Conservation (phyloP, 2,888 invertebrate species). For the Cosmia trapezina region DNA sequence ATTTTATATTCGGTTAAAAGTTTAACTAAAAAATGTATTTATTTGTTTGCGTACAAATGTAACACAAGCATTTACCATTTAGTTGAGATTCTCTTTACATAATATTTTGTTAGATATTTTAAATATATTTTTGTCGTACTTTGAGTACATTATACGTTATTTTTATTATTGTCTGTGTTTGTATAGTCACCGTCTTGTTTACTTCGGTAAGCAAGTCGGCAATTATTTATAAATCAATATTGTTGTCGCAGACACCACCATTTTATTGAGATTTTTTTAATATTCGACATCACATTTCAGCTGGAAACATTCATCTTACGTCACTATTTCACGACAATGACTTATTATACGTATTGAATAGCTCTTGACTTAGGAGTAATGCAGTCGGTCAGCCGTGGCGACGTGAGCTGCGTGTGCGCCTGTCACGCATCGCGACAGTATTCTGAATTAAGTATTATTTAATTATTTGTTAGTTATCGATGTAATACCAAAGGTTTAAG, state of each 20-base stretch:
- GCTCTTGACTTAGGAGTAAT: neutral
- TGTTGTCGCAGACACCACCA: slow-evolving; percentile 43
- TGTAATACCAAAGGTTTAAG: slow-evolving; percentile 78
- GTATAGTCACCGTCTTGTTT: slow-evolving; percentile 56
- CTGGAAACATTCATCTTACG: slow-evolving; percentile 29
- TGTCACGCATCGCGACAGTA: slow-evolving; percentile 64
- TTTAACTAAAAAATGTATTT: slow-evolving; percentile 10
- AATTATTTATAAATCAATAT: slow-evolving; percentile 45
- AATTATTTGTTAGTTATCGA: slow-evolving; percentile 69
- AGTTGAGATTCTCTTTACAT: slow-evolving; percentile 66
- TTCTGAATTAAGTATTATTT: slow-evolving; percentile 75
- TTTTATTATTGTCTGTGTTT: slow-evolving; percentile 52
- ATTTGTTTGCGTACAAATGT: slow-evolving; percentile 44
- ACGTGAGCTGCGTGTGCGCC: slow-evolving; percentile 36
- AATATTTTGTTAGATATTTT: slow-evolving; percentile 66
- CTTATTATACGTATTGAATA: neutral
- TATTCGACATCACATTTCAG: slow-evolving; percentile 43
- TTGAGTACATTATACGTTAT: slow-evolving; percentile 56
- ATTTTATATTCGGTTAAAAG: slow-evolving; percentile 36
- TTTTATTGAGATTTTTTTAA: slow-evolving; percentile 24
- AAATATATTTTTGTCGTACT: slow-evolving; percentile 63
- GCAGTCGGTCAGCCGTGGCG: neutral
- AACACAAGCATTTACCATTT: slow-evolving; percentile 49
- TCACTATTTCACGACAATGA: neutral
- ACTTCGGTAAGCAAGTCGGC: slow-evolving; percentile 40